These are phyloP conservation scores for Cistogaster globosa DNA, from an alignment of 2,888 invertebrate species.

Conservation along the genomic window DNA sequence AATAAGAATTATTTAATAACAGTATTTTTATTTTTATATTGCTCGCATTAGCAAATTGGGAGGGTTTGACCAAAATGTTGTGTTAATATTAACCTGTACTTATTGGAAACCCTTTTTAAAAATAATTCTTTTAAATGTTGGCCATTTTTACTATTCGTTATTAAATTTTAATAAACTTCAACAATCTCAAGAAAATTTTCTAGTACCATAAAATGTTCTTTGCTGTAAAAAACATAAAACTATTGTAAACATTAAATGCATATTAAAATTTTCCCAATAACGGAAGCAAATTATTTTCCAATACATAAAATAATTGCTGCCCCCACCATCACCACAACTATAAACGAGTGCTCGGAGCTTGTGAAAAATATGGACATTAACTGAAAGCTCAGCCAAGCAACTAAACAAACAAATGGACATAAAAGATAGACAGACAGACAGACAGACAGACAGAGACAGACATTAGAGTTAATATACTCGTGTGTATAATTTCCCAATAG, in stretches of 20 bases:
- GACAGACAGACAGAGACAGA: constrained; percentile 25
- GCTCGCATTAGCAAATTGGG: no score
- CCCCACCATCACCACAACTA: not conserved
- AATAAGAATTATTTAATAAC: no score
- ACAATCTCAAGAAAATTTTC: not conserved
- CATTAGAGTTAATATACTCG: constrained; percentile 17
- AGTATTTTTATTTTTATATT: no score
- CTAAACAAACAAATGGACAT: constrained; percentile 16
- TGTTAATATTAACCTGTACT: no score
- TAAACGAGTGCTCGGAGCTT: not conserved
- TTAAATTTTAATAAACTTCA: no score
- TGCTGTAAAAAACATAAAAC: constrained; percentile 4
- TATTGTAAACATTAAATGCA: constrained; percentile 57
- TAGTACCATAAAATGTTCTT: constrained; percentile 20
- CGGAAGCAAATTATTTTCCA: constrained; percentile 77
- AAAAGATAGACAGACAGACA: constrained; percentile 3
- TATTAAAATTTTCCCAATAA: constrained; percentile 70
- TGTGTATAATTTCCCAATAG: constrained; percentile 51
- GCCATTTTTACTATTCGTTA: no score
- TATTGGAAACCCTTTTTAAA: no score
- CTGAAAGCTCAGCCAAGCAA: not conserved
- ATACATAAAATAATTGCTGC: constrained; percentile 63
- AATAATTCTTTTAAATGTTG: no score
- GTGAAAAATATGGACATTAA: constrained; percentile 39
- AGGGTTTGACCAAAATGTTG: no score